phyloP scores from a whole-genome alignment of 2,797 vertebrate genomes.

The Prionace glauca region DNA sequence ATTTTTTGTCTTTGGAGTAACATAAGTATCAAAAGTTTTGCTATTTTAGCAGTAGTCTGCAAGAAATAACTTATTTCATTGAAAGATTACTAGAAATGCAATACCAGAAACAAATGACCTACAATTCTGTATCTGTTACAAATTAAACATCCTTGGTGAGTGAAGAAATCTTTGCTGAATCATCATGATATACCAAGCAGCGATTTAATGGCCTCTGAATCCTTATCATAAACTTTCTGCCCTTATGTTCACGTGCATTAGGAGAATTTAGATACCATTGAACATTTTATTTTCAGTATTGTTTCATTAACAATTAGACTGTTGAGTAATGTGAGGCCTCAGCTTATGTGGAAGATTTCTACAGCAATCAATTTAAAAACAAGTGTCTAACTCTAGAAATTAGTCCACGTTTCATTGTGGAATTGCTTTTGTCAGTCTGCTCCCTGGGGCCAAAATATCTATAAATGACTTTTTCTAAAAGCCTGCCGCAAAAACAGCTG shows the following conservation, averaged over 20 bases:
- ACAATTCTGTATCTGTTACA: not conserved
- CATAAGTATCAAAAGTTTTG: not conserved
- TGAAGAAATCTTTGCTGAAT: not conserved
- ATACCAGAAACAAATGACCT: not conserved
- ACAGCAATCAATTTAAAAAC: not conserved
- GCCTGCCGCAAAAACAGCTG: slow-evolving; percentile 29
- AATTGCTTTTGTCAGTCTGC: slow-evolving; percentile 13
- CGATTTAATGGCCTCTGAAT: not conserved
- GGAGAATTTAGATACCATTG: not conserved
- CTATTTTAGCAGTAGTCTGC: not conserved
- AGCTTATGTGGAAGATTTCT: not conserved
- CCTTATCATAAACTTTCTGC: not conserved
- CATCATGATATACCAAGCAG: not conserved
- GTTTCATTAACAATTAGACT: not conserved
- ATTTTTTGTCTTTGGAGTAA: not conserved
- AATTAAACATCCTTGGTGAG: not conserved
- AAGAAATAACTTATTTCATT: not conserved
- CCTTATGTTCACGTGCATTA: not conserved
- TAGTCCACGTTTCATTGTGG: slow-evolving; percentile 15
- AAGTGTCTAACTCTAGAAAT: not conserved
- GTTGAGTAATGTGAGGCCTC: not conserved
- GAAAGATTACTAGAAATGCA: not conserved
- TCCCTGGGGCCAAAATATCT: not conserved
- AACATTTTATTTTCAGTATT: not conserved
- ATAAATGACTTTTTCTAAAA: slow-evolving; percentile 10